These are phyloP conservation scores for Hydrozoanthus tunicans DNA, from an alignment of 64 coral and sea anemone species.

Conservation along the genomic window DNA sequence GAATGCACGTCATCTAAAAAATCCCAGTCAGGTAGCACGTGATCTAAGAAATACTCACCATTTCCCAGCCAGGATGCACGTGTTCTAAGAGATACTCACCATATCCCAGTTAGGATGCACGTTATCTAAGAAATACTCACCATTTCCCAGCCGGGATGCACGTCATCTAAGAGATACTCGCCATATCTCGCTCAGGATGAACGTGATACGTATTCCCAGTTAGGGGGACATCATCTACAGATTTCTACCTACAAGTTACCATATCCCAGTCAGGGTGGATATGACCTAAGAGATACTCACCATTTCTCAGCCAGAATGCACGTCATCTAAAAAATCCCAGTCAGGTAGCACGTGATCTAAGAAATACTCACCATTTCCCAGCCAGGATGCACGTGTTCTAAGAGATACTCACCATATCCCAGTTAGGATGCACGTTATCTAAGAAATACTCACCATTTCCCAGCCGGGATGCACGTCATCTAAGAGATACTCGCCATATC, in stretches of 20 bases:
- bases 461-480: conserved; percentile 31
- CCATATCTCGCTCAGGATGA: too few species aligned
- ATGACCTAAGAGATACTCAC: neutral
- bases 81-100: neutral
- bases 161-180: neutral
- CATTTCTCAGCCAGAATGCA: conserved; percentile 38
- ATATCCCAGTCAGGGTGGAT: too few species aligned
- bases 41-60: conserved; percentile 4
- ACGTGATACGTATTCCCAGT: too few species aligned
- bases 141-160: conserved; percentile 40
- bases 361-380: conserved; percentile 29
- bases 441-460: conserved; percentile 17
- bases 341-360: conserved; percentile 29
- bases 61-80: conserved; percentile 36
- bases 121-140: neutral
- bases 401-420: conserved; percentile 22
- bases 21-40: conserved; percentile 29
- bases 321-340: conserved; percentile 1
- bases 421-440: conserved; percentile 18
- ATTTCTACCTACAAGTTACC: too few species aligned
- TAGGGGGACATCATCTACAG: too few species aligned
- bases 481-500: neutral
- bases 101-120: conserved; percentile 39
- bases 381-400: conserved; percentile 27
- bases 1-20: conserved; percentile 1